Evolutionary conservation across 2,888 invertebrate species (phyloP).

Genomic region (Adelphocoris suturalis): DNA sequence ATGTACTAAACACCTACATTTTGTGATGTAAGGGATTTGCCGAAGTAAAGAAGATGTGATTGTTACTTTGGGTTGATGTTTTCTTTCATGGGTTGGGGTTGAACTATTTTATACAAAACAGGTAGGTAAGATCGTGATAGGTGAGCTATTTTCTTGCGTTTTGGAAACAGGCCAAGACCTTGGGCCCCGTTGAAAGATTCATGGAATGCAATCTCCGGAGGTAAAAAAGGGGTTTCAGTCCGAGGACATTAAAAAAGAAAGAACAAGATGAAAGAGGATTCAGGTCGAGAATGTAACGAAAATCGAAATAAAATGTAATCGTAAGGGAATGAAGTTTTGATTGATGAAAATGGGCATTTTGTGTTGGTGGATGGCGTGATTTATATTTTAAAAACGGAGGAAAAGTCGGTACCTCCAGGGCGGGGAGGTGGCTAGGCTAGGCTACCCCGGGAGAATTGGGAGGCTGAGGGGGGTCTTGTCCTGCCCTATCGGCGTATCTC

Average conservation of each 20-base stretch:
- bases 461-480: slow-evolving; percentile 43
- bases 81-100: no score
- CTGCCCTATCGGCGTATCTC: slow-evolving; percentile 19
- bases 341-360: background rate
- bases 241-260: background rate
- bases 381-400: background rate
- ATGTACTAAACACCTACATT: no score
- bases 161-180: slow-evolving; percentile 50
- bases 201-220: slow-evolving; percentile 33
- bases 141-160: slow-evolving; percentile 57
- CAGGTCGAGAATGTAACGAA: background rate
- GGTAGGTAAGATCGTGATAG: slow-evolving; percentile 20
- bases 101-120: background rate
- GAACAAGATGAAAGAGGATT: background rate
- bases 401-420: slow-evolving; percentile 58
- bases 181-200: slow-evolving; percentile 41
- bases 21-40: no score
- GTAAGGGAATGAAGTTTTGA: background rate
- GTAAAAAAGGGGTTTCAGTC: slow-evolving; percentile 2
- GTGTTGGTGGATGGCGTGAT: background rate
- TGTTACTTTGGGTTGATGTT: no score
- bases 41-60: no score
- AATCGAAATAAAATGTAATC: background rate
- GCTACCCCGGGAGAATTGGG: slow-evolving; percentile 51
- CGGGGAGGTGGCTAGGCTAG: slow-evolving; percentile 65